Percentiles rank a stretch among this genome's conserved stretches.
These are phyloP conservation scores for Petaurus breviceps DNA, from an alignment of 2,113 vertebrate genomes.

Conservation along the genomic window DNA sequence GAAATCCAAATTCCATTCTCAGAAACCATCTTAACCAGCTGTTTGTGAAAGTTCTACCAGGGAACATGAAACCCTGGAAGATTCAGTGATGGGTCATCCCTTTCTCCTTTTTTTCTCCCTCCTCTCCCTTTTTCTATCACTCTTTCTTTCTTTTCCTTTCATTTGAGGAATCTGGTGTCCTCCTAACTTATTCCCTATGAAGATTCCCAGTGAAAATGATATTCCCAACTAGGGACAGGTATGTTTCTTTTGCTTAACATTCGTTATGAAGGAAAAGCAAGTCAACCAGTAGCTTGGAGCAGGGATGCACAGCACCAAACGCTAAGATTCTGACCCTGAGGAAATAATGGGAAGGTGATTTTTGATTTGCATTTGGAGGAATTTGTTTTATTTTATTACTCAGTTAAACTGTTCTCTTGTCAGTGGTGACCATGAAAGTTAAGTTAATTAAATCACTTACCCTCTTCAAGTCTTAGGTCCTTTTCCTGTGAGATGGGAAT, in stretches of 20 bases:
- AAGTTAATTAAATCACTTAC: background rate
- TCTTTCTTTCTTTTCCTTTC: background rate
- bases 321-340: background rate
- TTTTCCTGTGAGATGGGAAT: background rate
- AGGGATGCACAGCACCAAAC: constrained; percentile 57
- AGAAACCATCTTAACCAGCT: background rate
- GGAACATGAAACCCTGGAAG: background rate
- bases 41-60: background rate
- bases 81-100: background rate
- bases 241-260: constrained; percentile 73
- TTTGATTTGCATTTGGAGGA: background rate
- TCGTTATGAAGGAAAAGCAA: constrained; percentile 64
- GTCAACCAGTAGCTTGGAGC: constrained; percentile 74
- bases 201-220: constrained; percentile 76
- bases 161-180: constrained; percentile 69
- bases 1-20: background rate
- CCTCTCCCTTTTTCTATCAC: background rate
- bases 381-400: background rate
- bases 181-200: constrained; percentile 45
- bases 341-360: background rate
- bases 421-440: background rate
- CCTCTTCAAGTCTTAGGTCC: background rate
- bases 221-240: constrained; percentile 73
- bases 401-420: background rate
- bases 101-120: background rate